Conservation (phyloP, 2,113 vertebrate species). For the Sander lucioperca region DNA sequence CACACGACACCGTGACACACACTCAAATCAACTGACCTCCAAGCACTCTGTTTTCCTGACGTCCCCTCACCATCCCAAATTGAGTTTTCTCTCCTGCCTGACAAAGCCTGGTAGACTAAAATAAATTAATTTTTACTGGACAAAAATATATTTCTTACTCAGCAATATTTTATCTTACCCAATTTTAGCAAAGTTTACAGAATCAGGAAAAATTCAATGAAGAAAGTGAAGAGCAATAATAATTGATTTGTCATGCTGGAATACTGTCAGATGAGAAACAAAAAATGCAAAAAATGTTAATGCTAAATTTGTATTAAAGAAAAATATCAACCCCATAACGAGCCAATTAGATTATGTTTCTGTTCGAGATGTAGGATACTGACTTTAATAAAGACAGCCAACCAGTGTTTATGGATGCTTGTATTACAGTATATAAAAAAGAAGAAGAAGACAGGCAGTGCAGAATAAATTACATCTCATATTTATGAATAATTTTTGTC, state of each 20-base stretch:
- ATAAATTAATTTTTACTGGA: slow-evolving; percentile 20
- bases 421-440: too few species aligned
- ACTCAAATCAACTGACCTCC: slow-evolving; percentile 40
- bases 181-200: not conserved
- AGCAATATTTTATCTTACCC: not conserved
- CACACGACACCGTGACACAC: slow-evolving; percentile 10
- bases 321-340: not conserved
- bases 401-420: too few species aligned
- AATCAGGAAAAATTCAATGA: not conserved
- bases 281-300: not conserved
- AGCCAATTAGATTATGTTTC: not conserved
- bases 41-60: slow-evolving; percentile 33
- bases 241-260: not conserved
- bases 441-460: too few species aligned
- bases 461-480: too few species aligned
- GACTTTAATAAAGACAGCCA: not conserved
- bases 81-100: slow-evolving; percentile 41
- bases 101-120: not conserved
- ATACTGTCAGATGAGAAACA: not conserved
- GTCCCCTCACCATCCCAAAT: slow-evolving; percentile 15
- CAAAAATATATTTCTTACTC: not conserved
- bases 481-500: too few species aligned
- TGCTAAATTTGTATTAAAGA: not conserved
- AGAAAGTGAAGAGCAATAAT: slow-evolving; percentile 9
- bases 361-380: not conserved